Conservation (phyloP, 2,888 invertebrate genomes). For the Xanthorhoe designata region DNA sequence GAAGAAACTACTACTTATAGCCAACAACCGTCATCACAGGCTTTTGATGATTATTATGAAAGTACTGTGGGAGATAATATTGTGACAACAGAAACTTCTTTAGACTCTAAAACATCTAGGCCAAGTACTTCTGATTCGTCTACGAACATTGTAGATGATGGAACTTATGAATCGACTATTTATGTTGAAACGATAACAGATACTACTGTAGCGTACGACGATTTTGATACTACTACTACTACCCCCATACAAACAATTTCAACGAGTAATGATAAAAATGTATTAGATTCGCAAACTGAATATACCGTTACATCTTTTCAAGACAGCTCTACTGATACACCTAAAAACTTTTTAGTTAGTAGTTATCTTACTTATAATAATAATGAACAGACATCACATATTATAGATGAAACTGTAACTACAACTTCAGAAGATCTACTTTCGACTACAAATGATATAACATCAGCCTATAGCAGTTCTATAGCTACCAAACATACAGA, state of each 20-base stretch:
- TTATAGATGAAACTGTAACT: neutral
- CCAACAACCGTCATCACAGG: neutral
- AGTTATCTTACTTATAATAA: neutral
- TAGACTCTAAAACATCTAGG: neutral
- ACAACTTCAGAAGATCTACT: neutral
- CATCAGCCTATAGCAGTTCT: neutral
- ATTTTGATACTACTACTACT: neutral
- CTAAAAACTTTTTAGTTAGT: neutral
- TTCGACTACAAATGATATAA: neutral
- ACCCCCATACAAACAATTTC: neutral
- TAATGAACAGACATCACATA: neutral
- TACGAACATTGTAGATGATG: neutral
- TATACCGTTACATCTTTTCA: neutral
- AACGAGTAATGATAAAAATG: neutral
- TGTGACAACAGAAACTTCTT: neutral
- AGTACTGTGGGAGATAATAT: neutral
- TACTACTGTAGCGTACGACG: neutral
- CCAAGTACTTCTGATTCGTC: neutral
- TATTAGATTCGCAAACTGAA: slow-evolving; percentile 1
- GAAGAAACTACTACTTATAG: neutral
- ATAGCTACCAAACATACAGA: neutral
- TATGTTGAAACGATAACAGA: neutral
- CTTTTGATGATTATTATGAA: neutral
- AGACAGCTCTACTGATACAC: neutral
- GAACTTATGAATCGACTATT: neutral